phyloP scores from a whole-genome alignment of 2,797 vertebrate genomes.

The Sarcophilus harrisii region DNA sequence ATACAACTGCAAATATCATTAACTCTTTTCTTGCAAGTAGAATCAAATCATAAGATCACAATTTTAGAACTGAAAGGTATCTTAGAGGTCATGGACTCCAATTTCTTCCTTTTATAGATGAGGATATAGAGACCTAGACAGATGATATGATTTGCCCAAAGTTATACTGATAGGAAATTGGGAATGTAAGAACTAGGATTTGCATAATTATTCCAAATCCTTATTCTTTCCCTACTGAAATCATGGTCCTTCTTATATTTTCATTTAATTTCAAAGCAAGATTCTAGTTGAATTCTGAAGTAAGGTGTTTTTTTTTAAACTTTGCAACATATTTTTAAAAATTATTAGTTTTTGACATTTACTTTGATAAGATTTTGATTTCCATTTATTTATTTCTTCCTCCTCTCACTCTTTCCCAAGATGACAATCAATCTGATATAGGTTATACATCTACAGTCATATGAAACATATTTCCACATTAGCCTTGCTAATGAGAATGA shows the following conservation, averaged over 20 bases:
- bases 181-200: neutral
- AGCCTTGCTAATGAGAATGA: too few species aligned
- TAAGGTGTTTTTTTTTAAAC: neutral
- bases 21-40: neutral
- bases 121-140: neutral
- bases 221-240: neutral
- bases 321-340: too few species aligned
- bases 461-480: too few species aligned
- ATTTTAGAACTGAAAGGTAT: neutral
- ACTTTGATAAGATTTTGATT: too few species aligned
- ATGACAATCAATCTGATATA: too few species aligned
- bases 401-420: too few species aligned
- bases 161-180: neutral
- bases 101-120: neutral
- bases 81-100: neutral
- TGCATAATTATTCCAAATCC: neutral
- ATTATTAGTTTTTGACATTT: too few species aligned
- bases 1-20: neutral
- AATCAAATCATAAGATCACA: neutral
- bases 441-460: too few species aligned
- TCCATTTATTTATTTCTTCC: too few species aligned
- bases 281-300: neutral
- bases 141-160: neutral
- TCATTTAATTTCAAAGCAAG: neutral
- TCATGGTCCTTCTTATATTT: neutral